A percentile compares a stretch with the other conserved stretches of the same genome.
Evolutionary conservation across 1,140 invertebrate species (phyloP).

Genomic region (Bombus affinis): DNA sequence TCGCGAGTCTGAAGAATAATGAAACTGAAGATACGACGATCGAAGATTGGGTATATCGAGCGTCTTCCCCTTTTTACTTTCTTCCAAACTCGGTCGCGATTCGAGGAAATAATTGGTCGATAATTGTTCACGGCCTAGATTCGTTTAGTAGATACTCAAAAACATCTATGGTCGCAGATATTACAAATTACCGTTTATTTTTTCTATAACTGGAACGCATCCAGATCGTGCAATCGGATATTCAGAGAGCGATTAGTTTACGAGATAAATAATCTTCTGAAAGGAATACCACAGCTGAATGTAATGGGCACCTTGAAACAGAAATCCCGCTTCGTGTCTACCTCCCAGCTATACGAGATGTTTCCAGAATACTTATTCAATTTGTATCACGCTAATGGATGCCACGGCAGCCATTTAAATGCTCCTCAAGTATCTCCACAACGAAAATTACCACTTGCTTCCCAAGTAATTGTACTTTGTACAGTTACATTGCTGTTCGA

Average conservation of each 20-base stretch:
- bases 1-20: neutral
- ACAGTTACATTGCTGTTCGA: neutral
- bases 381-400: neutral
- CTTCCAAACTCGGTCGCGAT: conserved; percentile 1
- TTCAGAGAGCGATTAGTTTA: conserved; percentile 26
- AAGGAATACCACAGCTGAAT: neutral
- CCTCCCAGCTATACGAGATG: conserved; percentile 20
- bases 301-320: conserved; percentile 29
- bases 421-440: neutral
- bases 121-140: neutral
- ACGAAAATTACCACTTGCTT: neutral
- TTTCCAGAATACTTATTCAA: conserved; percentile 18
- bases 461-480: neutral
- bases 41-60: neutral
- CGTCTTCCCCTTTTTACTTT: neutral
- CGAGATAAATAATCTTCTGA: conserved; percentile 26
- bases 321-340: conserved; percentile 22
- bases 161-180: neutral
- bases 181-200: neutral
- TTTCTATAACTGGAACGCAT: neutral
- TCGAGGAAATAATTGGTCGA: neutral
- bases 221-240: conserved; percentile 36
- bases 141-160: neutral
- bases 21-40: neutral
- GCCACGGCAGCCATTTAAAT: neutral